Base-by-base conservation (phyloP, 2,113 vertebrate genomes). In the Perccottus glenii region DNA sequence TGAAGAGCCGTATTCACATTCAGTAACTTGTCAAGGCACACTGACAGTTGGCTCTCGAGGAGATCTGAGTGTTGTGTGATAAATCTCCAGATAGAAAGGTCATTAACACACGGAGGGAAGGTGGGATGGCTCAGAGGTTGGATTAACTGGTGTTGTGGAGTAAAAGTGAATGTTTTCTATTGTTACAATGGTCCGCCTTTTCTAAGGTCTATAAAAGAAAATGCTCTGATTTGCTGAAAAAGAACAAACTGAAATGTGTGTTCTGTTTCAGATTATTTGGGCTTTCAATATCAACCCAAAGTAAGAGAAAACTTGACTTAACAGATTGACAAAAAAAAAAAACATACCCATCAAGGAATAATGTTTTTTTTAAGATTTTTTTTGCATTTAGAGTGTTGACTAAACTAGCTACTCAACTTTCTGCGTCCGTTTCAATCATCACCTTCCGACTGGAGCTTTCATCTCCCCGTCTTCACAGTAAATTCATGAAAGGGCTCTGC, bases 1-100 rank as follows among this genome's bases (percentile, higher is more conserved):
- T 82, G 80, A 80, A 52, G 48, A 78, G 35, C 6, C 6, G 3
- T 47, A 53, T 56, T 44, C 7, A 42, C 44, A 27, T 27, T 48
- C 38, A 6, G 56, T 53, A 64, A 50, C 52, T 35, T 6, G n/a
- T 77, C 65, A 56, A 33, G 73, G 56, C 56, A 11, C 1, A 51
- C 27, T 61, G 73, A 59, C 53, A 62, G 32, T 38, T 40, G 33
- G 10, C 35, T 42, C 44, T 46, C 6, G 4, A 9, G 19, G 56
- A 47, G 40, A 73, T 19, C 38, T 46, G 51, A 65, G 56, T n/a
- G 48, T 46, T 46, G 44, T 59, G 15, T 14, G 35, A 40, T 40
- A 15, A 15, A 46, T 57, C 35, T 60, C 36, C 44, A 63, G 44
- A 50, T 9, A 4, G 56, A 59, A 6, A 7, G 48, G 53, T 6